phyloP scores from a whole-genome alignment of 2,113 vertebrate genomes.

The Brachypodius melanocephalos region DNA sequence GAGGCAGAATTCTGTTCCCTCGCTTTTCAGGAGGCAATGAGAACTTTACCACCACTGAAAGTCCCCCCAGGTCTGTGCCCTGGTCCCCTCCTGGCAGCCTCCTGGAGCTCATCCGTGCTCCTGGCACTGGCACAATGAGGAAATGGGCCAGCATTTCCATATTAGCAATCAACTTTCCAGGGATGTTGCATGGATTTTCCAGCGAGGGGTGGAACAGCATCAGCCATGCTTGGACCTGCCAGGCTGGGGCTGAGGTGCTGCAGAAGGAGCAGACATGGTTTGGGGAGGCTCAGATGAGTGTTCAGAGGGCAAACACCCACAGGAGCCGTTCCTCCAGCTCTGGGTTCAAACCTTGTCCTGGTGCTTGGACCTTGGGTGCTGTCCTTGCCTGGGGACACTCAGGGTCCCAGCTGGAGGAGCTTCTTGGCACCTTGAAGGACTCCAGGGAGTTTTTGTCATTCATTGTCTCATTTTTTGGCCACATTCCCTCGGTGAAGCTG shows the following conservation, averaged over 20 bases:
- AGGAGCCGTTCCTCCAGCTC: background rate
- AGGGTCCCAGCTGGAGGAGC: rapidly evolving
- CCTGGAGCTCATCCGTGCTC: background rate
- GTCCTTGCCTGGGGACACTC: background rate
- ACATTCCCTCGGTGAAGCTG: rapidly evolving
- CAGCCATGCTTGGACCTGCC: background rate
- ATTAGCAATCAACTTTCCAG: slow-evolving; percentile 24
- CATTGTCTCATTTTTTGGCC: rapidly evolving
- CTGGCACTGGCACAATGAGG: background rate
- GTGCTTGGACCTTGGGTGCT: rapidly evolving
- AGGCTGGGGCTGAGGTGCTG: background rate
- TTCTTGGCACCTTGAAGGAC: rapidly evolving
- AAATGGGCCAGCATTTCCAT: background rate
- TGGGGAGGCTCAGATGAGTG: rapidly evolving
- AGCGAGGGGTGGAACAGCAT: background rate
- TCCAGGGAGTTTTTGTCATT: rapidly evolving
- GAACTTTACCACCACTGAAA: background rate
- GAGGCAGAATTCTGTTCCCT: too few species aligned
- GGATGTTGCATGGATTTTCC: slow-evolving; percentile 54
- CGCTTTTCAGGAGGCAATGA: background rate
- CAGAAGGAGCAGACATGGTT: background rate
- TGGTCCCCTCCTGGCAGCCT: background rate
- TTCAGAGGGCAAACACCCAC: rapidly evolving
- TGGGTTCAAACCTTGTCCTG: background rate
- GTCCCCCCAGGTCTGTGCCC: background rate